Conservation (phyloP, 2,113 vertebrate species). For the Lophura nycthemera region DNA sequence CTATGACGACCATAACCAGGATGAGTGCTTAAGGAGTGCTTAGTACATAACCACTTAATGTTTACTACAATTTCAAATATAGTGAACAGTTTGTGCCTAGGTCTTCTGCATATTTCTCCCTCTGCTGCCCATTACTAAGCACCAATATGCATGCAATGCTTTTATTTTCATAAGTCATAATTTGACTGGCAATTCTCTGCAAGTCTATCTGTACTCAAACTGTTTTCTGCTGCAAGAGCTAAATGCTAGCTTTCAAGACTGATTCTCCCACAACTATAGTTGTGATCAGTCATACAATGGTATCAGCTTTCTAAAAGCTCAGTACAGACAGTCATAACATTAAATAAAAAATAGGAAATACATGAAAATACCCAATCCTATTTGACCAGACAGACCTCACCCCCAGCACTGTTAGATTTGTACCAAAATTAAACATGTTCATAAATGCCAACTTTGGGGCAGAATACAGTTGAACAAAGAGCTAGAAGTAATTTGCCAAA, state of each 20-base stretch:
- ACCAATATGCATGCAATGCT: constrained; percentile 76
- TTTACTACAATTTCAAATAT: constrained; percentile 42
- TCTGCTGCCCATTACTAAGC: constrained; percentile 65
- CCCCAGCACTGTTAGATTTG: not conserved
- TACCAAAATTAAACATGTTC: not conserved
- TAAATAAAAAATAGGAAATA: not conserved
- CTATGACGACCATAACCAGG: constrained; percentile 47
- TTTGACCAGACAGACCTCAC: not conserved
- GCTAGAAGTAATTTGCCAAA: not conserved
- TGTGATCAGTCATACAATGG: not conserved
- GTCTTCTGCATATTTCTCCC: constrained; percentile 53
- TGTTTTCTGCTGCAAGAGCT: not conserved
- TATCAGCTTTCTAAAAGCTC: not conserved
- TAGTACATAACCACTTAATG: constrained; percentile 57
- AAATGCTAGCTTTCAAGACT: not conserved
- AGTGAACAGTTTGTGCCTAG: constrained; percentile 46
- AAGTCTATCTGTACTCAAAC: not conserved
- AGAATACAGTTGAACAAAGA: not conserved
- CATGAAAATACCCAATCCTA: not conserved
- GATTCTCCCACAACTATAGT: constrained; percentile 28
- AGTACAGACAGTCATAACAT: not conserved
- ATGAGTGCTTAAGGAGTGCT: constrained; percentile 34
- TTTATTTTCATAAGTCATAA: constrained; percentile 68
- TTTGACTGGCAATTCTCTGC: not conserved
- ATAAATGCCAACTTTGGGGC: not conserved